phyloP scores from a whole-genome alignment of 2,797 vertebrate species.

The Cynodonichthys magdalenae region DNA sequence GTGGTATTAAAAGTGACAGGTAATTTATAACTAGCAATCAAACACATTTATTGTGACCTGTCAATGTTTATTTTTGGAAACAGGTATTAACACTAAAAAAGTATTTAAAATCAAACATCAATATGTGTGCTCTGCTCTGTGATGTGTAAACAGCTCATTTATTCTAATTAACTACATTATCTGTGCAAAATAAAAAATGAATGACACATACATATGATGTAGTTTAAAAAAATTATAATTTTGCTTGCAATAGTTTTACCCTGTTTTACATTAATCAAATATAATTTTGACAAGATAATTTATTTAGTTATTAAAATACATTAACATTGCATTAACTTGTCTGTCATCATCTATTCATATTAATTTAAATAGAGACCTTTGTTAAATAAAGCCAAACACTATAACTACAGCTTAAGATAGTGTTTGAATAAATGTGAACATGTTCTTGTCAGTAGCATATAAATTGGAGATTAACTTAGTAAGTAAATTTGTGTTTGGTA shows the following conservation, averaged over 20 bases:
- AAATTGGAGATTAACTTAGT: no score
- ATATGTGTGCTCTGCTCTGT: not conserved
- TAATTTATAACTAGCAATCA: slow-evolving; percentile 21
- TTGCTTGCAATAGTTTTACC: not conserved
- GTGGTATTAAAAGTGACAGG: slow-evolving; percentile 28
- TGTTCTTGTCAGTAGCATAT: no score
- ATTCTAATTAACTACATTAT: not conserved
- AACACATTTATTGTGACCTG: slow-evolving; percentile 20
- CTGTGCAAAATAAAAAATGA: not conserved
- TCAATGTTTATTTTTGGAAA: slow-evolving; percentile 12
- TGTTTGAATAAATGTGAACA: no score
- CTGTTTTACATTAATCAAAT: not conserved
- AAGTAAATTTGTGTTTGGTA: no score
- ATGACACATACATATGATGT: not conserved
- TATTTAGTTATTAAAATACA: no score
- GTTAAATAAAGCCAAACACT: no score
- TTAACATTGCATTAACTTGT: no score
- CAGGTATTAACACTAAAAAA: not conserved
- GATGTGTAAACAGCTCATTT: not conserved
- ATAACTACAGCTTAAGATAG: no score
- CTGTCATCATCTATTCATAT: no score
- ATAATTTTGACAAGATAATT: not conserved
- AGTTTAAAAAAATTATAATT: not conserved
- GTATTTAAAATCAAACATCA: not conserved
- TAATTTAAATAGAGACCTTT: no score